Conservation (phyloP, 1,140 invertebrate genomes). For the Scaptomyza montana region DNA sequence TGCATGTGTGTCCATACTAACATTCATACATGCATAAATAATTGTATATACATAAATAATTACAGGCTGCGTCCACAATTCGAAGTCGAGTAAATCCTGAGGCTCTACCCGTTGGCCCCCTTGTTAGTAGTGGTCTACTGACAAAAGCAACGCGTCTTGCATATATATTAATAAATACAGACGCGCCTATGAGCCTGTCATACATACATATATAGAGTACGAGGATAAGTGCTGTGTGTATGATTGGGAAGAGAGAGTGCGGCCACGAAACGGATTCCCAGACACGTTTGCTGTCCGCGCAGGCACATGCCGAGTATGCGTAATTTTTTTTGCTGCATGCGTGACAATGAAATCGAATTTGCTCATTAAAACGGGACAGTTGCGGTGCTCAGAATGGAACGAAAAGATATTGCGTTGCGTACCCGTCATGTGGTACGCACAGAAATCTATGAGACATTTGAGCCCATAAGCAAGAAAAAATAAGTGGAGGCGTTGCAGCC, state of each 20-base stretch:
- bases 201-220: not conserved
- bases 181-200: conserved; percentile 10
- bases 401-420: conserved; percentile 13
- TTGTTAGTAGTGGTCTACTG: conserved; percentile 36
- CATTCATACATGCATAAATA: conserved; percentile 5
- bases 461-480: conserved; percentile 20
- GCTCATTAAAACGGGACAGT: conserved; percentile 71
- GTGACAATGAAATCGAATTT: conserved; percentile 80
- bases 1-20: conserved; percentile 5
- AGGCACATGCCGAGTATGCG: conserved; percentile 59
- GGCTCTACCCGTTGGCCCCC: not conserved
- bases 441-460: conserved; percentile 34
- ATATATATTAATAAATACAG: conserved; percentile 77
- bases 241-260: no score
- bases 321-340: conserved; percentile 68
- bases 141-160: conserved; percentile 60
- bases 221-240: conserved; percentile 29
- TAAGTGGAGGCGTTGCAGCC: no score
- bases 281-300: conserved; percentile 61
- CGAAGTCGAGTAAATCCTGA: conserved; percentile 4
- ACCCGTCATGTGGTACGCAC: conserved; percentile 11
- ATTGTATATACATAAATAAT: conserved; percentile 37
- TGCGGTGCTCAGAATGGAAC: conserved; percentile 4
- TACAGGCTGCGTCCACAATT: conserved; percentile 26
- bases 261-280: conserved; percentile 61